These are phyloP conservation scores for Gerris lacustris DNA, from an alignment of 2,888 invertebrate species.

Conservation along the genomic window DNA sequence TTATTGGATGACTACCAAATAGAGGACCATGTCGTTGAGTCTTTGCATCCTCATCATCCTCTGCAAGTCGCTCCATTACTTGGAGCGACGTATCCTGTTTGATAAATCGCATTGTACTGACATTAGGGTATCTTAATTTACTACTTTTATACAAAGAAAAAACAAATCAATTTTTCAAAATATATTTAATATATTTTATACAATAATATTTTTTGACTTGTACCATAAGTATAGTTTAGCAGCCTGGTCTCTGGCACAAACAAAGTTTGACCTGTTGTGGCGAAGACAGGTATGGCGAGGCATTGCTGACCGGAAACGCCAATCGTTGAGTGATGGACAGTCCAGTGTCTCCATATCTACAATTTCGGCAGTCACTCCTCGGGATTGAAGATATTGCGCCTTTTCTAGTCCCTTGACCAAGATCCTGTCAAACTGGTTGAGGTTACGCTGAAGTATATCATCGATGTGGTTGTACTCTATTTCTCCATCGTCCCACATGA, in stretches of 20 bases:
- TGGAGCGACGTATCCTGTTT: too few relatives aligned
- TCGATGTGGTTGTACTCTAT: background rate
- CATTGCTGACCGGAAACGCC: background rate
- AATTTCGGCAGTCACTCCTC: background rate
- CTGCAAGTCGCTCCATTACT: too few relatives aligned
- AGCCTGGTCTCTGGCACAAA: background rate
- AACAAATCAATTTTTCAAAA: too few relatives aligned
- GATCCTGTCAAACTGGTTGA: background rate
- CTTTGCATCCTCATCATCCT: too few relatives aligned
- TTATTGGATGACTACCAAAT: conserved; percentile 18
- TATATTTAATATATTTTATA: too few relatives aligned
- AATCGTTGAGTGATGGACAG: background rate
- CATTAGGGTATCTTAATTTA: too few relatives aligned
- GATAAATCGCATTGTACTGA: too few relatives aligned
- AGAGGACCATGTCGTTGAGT: conserved; percentile 5
- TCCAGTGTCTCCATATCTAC: background rate
- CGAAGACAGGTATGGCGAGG: background rate
- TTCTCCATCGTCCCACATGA: background rate
- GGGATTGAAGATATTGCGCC: background rate
- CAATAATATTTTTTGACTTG: too few relatives aligned
- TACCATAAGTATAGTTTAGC: background rate
- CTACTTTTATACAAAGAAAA: too few relatives aligned
- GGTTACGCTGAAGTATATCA: background rate
- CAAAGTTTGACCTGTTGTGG: background rate
- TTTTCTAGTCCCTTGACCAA: background rate